phyloP scores from a whole-genome alignment of 1,140 invertebrate genomes.

The Sweltsa coloradensis region DNA sequence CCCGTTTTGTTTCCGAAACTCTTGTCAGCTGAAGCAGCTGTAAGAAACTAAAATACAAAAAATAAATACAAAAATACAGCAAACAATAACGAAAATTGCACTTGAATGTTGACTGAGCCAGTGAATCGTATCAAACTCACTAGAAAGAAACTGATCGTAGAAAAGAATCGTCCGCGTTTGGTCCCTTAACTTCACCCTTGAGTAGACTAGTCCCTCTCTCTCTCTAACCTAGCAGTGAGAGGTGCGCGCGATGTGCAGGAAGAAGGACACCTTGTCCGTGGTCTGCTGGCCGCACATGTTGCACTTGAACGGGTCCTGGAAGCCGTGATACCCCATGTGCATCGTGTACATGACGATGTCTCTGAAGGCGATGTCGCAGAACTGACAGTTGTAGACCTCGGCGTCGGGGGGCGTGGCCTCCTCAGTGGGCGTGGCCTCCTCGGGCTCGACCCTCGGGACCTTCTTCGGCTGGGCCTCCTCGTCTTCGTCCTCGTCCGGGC shows the following conservation, averaged over 20 bases:
- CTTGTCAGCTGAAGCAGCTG: no score
- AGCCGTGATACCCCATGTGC: conserved; percentile 93
- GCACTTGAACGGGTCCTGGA: conserved; percentile 82
- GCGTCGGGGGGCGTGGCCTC: conserved; percentile 11
- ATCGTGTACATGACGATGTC: conserved; percentile 85
- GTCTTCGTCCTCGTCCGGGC: conserved; percentile 30
- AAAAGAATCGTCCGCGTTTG: no score
- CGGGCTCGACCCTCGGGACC: conserved; percentile 8
- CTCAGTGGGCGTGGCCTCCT: conserved; percentile 20
- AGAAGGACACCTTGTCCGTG: conserved; percentile 75
- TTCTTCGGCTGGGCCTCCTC: conserved; percentile 16
- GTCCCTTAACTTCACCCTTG: no score
- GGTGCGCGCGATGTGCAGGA: conserved; percentile 76
- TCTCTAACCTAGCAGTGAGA: conserved; percentile 48
- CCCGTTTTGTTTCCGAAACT: no score
- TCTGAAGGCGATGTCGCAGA: conserved; percentile 84
- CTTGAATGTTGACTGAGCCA: no score
- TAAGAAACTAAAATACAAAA: no score
- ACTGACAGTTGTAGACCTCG: conserved; percentile 54
- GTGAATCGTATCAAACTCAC: no score
- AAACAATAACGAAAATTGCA: no score
- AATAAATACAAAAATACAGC: no score
- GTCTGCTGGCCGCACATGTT: conserved; percentile 84
- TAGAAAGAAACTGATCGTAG: no score
- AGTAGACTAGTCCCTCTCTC: not conserved